Conservation (phyloP, 2,888 invertebrate species). For the Podotricha telesiphe region DNA sequence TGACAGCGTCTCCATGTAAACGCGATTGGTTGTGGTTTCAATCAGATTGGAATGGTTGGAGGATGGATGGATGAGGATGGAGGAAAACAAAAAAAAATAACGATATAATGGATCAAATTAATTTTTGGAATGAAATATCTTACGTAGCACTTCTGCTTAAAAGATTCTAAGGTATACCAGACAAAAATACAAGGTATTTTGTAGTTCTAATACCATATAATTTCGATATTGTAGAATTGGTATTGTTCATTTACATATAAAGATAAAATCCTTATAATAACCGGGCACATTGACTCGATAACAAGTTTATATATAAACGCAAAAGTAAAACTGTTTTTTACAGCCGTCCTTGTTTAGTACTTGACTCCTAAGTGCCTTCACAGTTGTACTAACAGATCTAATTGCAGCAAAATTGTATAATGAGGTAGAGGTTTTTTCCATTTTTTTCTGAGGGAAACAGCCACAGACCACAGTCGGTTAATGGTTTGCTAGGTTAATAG, state of each 20-base stretch:
- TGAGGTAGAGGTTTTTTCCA: slow-evolving; percentile 16
- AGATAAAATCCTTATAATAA: slow-evolving; percentile 13
- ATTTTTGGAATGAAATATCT: too few relatives aligned
- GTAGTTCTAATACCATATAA: not conserved
- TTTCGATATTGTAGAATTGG: not conserved
- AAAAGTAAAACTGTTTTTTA: slow-evolving; percentile 3
- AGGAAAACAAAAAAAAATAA: too few relatives aligned
- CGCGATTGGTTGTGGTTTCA: too few relatives aligned
- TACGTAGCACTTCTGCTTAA: too few relatives aligned
- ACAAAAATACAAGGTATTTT: not conserved
- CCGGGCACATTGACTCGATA: slow-evolving; percentile 1
- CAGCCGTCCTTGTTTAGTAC: slow-evolving; percentile 7
- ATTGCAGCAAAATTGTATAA: slow-evolving; percentile 24
- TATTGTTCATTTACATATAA: slow-evolving; percentile 12
- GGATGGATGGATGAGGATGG: too few relatives aligned
- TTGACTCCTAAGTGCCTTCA: slow-evolving; percentile 19
- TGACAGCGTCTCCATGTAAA: too few relatives aligned
- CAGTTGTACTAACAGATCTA: slow-evolving; percentile 20
- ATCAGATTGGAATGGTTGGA: too few relatives aligned
- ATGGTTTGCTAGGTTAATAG: slow-evolving; percentile 46
- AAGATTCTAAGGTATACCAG: not conserved
- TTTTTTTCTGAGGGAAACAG: slow-evolving; percentile 23
- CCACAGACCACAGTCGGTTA: slow-evolving; percentile 40
- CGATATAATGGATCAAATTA: too few relatives aligned
- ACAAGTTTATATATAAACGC: slow-evolving; percentile 18